These are phyloP conservation scores for Grus americana DNA, from an alignment of 2,113 vertebrate species.

Conservation along the genomic window DNA sequence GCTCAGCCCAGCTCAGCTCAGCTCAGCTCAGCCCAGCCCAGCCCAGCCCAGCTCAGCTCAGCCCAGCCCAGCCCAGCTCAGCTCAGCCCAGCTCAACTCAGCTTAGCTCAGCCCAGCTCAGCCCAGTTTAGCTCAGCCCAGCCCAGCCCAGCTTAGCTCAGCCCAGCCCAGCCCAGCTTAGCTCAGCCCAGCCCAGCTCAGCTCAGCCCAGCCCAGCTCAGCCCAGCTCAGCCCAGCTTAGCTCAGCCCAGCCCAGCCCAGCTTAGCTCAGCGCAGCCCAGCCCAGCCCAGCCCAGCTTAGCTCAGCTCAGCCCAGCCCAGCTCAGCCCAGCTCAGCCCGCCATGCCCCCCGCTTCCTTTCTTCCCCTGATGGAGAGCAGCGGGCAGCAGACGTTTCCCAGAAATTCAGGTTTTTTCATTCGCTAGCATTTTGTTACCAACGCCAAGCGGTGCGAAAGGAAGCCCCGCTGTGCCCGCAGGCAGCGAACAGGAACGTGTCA, in stretches of 20 bases:
- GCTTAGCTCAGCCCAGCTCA: no score
- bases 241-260: background rate
- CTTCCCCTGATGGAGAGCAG: background rate
- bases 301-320: no score
- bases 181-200: background rate
- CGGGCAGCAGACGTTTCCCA: background rate
- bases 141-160: background rate
- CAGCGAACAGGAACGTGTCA: background rate
- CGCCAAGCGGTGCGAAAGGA: no score
- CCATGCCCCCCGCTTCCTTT: accelerated
- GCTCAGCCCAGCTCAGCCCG: background rate
- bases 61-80: background rate
- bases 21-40: background rate
- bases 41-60: background rate
- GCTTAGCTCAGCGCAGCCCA: no score
- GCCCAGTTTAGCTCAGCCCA: no score
- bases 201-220: no score
- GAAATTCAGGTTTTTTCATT: accelerated
- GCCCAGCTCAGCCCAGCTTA: background rate
- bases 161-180: background rate
- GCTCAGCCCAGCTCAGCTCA: background rate
- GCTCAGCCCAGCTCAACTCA: background rate
- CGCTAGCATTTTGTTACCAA: background rate
- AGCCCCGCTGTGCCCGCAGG: background rate
- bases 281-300: background rate